A percentile compares a stretch with the other conserved stretches of the same genome.
phyloP scores from a whole-genome alignment of 1,140 invertebrate genomes.

The Aphelenchoides fujianensis region DNA sequence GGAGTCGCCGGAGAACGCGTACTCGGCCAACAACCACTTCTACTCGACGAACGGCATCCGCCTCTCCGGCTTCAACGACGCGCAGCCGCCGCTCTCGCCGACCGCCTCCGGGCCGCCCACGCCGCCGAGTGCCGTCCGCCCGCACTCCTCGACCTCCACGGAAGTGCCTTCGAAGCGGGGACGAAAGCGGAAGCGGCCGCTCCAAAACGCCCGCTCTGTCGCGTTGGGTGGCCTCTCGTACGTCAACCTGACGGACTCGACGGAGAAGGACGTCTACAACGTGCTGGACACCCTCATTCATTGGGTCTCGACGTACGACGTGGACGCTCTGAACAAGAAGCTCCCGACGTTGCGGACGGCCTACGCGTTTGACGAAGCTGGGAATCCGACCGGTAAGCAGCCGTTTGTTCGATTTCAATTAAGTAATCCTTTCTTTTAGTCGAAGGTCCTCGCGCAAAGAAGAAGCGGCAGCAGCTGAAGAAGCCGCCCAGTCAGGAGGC shows the following conservation, averaged over 20 bases:
- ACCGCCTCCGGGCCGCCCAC: constrained; percentile 16
- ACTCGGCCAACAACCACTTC: neutral
- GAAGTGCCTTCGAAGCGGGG: constrained; percentile 41
- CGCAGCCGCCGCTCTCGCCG: neutral
- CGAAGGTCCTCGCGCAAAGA: constrained; percentile 46
- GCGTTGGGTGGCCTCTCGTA: constrained; percentile 36
- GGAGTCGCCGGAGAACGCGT: neutral
- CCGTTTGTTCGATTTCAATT: neutral
- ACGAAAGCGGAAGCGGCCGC: constrained; percentile 43
- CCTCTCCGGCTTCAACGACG: constrained; percentile 11
- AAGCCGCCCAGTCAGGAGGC: constrained; percentile 46
- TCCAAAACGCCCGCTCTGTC: constrained; percentile 25
- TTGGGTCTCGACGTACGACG: neutral
- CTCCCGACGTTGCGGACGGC: constrained; percentile 5
- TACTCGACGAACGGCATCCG: constrained; percentile 22
- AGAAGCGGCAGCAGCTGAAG: constrained; percentile 61
- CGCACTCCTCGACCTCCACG: constrained; percentile 44
- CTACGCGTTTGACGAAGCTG: constrained; percentile 5
- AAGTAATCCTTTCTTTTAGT: neutral
- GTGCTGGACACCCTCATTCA: constrained; percentile 34
- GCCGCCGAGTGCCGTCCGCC: constrained; percentile 58
- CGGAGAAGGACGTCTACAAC: constrained; percentile 49
- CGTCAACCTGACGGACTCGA: constrained; percentile 7
- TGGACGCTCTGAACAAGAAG: constrained; percentile 19
- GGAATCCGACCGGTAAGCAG: neutral